Base-by-base conservation (phyloP, 2,797 vertebrate genomes). In the Menidia menidia region DNA sequence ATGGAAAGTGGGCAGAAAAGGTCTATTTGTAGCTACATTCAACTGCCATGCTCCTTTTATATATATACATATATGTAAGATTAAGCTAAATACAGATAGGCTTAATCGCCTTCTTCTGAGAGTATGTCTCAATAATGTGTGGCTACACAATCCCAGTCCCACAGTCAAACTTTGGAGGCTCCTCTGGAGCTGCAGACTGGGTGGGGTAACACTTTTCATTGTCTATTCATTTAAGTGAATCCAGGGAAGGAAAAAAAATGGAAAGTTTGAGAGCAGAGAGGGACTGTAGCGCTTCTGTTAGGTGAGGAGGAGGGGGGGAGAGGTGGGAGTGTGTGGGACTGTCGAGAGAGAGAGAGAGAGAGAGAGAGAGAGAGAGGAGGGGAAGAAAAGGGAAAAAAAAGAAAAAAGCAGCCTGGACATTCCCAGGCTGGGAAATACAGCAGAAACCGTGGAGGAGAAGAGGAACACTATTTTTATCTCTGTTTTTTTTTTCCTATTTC, bases 231-330 rank as follows among this genome's bases (percentile, higher is more conserved):
- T 86, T 64, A 78, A 80, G 75, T 83, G 62, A 73, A 76, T 74
- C 80, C 52, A 62, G 51, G 60, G 66, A 77, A 68, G 67, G 68
- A 81, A 74, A 75, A 73, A 79, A 88, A 78, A 80, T 82, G 90
- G 92, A 93, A 93, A 93, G 89, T 90, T 85, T 92, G 89, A 91
- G 89, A 61, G 86, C 30, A 57, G 68, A 82, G 78, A 43, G 61
- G 68, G 81, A 93, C 92, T 93, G 91, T 91, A 52, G 88, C 14
- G 80, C 85, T 89, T 88, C 92, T 92, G 91, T 91, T 91, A 84
- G 87, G 83, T 81, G 77, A 73, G 80, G 55, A 70, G 68, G 64
- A 76, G 64, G 48, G 30, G 32, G 48, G 58, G 56, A 62, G 67
- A 51, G 56, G 76, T 42, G 84, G 70, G 69, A 69, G 77, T 71